Conservation (phyloP, 2,113 vertebrate genomes). For the Notechis scutatus region DNA sequence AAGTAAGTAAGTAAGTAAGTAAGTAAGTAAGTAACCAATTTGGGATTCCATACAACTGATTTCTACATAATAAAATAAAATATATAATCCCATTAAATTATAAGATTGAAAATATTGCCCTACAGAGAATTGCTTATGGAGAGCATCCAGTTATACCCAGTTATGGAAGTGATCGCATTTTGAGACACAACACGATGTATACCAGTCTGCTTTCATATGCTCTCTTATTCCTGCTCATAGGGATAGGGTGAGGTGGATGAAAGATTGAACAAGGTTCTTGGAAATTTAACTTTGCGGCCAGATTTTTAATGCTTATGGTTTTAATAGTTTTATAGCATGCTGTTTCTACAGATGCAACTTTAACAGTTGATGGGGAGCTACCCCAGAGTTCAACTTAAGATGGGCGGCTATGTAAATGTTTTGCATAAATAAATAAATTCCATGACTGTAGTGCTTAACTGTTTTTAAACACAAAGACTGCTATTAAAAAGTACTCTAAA, state of each 20-base stretch:
- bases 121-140: not conserved
- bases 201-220: not conserved
- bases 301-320: not conserved
- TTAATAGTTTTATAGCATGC: not conserved
- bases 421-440: not conserved
- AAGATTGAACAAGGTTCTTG: not conserved
- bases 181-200: not conserved
- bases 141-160: not conserved
- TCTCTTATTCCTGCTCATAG: not conserved
- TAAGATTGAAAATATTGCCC: not conserved
- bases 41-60: not conserved
- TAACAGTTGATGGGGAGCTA: not conserved
- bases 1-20: not conserved
- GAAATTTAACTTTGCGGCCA: not conserved
- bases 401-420: not conserved
- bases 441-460: not conserved
- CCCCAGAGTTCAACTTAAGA: not conserved
- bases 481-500: not conserved
- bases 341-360: not conserved
- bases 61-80: not conserved
- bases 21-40: not conserved
- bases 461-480: not conserved
- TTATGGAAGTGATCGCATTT: not conserved
- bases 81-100: not conserved
- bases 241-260: not conserved